Evolutionary conservation across 2,797 vertebrate genomes (phyloP).

Genomic region (Gymnothorax javanicus): DNA sequence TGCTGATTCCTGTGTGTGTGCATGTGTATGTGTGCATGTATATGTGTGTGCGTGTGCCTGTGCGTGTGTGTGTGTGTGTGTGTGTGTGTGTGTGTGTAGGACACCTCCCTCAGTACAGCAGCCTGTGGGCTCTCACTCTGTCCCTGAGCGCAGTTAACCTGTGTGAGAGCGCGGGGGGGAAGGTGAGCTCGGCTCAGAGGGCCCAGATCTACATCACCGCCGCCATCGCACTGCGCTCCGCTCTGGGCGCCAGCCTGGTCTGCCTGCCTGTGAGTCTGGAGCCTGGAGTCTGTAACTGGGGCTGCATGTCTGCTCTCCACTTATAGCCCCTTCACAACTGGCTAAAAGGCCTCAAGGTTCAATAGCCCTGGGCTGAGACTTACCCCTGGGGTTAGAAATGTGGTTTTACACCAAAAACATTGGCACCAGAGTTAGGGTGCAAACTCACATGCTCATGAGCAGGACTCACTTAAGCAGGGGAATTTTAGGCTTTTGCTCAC

Average conservation of each 20-base stretch:
- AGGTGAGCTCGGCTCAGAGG: conserved; percentile 82
- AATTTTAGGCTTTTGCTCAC: too few relatives aligned
- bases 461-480: too few relatives aligned
- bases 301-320: conserved; percentile 2
- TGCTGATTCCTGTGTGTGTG: background rate
- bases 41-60: too few relatives aligned
- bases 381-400: too few relatives aligned
- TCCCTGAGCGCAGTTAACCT: conserved; percentile 93
- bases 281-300: background rate
- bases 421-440: too few relatives aligned
- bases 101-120: conserved; percentile 84
- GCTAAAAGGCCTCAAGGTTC: too few relatives aligned
- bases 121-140: conserved; percentile 85
- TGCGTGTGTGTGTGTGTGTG: too few relatives aligned
- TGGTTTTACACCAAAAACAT: too few relatives aligned
- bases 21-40: background rate
- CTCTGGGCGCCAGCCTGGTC: conserved; percentile 78
- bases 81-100: conserved; percentile 63
- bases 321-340: background rate
- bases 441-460: too few relatives aligned
- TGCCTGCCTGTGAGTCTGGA: conserved; percentile 79
- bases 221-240: conserved; percentile 83
- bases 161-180: conserved; percentile 87
- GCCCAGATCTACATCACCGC: conserved; percentile 91
- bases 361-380: too few relatives aligned